Percentiles rank a stretch among this genome's conserved stretches.
Evolutionary conservation across 2,888 invertebrate genomes (phyloP).

Genomic region (Steromphala cineraria): DNA sequence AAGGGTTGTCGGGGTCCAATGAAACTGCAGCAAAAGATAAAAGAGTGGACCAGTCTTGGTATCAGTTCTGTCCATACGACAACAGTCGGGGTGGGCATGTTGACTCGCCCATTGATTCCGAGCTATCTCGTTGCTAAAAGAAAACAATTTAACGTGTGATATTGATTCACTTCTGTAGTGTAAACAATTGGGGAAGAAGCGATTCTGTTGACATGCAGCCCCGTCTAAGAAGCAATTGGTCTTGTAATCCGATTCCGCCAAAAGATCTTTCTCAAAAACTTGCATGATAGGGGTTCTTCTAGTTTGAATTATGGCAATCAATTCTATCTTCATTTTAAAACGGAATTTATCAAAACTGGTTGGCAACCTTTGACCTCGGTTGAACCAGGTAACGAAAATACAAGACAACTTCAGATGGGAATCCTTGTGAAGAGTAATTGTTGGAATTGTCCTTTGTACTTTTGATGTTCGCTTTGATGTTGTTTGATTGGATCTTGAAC

Average conservation of each 20-base stretch:
- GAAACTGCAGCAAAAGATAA: background rate
- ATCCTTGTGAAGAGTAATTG: background rate
- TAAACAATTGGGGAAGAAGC: background rate
- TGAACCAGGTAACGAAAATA: background rate
- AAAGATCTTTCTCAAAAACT: slow-evolving; percentile 5
- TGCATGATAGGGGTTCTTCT: background rate
- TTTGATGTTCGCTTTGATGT: slow-evolving; percentile 1
- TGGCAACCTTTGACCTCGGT: background rate
- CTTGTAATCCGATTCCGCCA: background rate
- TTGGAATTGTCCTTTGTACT: background rate
- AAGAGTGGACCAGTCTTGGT: background rate
- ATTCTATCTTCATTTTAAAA: background rate
- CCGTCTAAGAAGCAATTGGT: background rate
- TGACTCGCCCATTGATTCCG: background rate
- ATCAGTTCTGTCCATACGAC: background rate
- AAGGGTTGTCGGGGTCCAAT: background rate
- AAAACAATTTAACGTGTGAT: slow-evolving; percentile 5
- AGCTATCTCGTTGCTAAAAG: slow-evolving; percentile 8
- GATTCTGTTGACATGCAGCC: background rate
- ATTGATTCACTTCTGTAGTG: background rate
- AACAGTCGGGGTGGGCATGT: background rate
- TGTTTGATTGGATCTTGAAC: background rate
- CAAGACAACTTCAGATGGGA: background rate
- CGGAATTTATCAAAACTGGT: background rate
- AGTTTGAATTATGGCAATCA: background rate